Base-by-base conservation (phyloP, 1,140 invertebrate species). In the Magallana angulata region DNA sequence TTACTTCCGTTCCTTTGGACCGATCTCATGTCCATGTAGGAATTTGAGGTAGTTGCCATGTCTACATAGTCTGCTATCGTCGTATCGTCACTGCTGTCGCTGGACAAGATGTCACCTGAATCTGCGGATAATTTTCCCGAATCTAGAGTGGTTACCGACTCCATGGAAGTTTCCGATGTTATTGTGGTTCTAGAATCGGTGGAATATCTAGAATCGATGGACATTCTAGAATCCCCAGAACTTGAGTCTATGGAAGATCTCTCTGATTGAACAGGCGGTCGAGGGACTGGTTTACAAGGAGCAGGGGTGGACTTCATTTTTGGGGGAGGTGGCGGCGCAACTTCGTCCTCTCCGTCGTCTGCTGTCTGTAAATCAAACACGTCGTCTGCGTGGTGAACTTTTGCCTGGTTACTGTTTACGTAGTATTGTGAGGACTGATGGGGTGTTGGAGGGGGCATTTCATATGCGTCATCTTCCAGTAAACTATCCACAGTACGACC, bases 391-490 rank as follows among this genome's bases (percentile, higher is more conserved):
- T 64, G 16, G 14, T 7, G 24, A 7, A 24, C 5, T 12, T 18
- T 11, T 76, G 24, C 11, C 68, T 8, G 68, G 24, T 76, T 76
- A 12, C 24, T 30, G 57, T 82, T 82, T 6, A 57, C 57, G 57
- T 82, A 82, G 57, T 57, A 57, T 57, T 57, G 81, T 16, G 56
- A 11, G 2, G 57, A 7, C 57, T 82, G 48, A 16, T 82, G 81
- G n/a, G 81, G 81, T 58, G 81, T 57, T 7, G 81, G 81, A 18
- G 81, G 81, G 7, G 81, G 81, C 18, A 82, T 82, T 58, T 82
- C 36, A 82, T 57, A 57, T 1, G 48, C 36, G 12, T 82, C 76
- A 14, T 81, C 81, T 12, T 82, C 81, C 81, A 18, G 18, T 82
- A 57, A 18, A 57, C 57, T 58, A 57, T 82, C 81, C 12, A 82